These are phyloP conservation scores for Dasysyrphus albostriatus DNA, from an alignment of 2,888 invertebrate genomes.

Conservation along the genomic window DNA sequence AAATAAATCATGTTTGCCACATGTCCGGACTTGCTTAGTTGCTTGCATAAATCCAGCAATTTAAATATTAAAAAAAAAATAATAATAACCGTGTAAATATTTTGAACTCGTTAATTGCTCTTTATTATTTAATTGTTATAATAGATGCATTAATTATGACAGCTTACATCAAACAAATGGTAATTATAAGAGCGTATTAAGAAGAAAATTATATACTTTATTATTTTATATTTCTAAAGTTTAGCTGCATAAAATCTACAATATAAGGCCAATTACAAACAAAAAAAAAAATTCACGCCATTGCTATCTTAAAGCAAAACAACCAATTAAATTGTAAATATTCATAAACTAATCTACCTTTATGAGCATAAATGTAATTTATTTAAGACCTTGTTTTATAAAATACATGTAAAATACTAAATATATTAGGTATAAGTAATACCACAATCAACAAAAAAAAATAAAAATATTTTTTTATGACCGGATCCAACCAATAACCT, in stretches of 20 bases:
- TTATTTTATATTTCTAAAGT: not conserved
- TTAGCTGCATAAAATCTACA: constrained; percentile 6
- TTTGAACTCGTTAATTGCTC: constrained; percentile 5
- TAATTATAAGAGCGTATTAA: not conserved
- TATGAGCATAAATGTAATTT: not conserved
- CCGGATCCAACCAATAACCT: constrained; percentile 9
- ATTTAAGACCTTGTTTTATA: constrained; percentile 20
- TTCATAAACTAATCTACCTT: constrained; percentile 24
- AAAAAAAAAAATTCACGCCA: constrained; percentile 17
- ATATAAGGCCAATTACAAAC: not conserved
- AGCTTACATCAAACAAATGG: not conserved
- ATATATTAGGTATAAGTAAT: not conserved
- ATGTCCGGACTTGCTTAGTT: not conserved
- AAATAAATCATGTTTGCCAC: not conserved
- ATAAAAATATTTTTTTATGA: not conserved
- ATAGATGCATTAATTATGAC: not conserved
- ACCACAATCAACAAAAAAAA: not conserved
- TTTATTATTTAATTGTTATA: constrained; percentile 16
- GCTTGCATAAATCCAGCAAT: not conserved
- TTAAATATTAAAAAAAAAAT: not conserved
- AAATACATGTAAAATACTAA: constrained; percentile 2
- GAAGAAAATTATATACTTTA: not conserved
- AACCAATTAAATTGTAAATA: constrained; percentile 29
- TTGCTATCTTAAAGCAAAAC: not conserved
- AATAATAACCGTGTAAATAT: not conserved